Percentiles rank a stretch among this genome's conserved stretches.
Conservation (phyloP, 2,113 vertebrate genomes). For the Ctenodactylus gundi region DNA sequence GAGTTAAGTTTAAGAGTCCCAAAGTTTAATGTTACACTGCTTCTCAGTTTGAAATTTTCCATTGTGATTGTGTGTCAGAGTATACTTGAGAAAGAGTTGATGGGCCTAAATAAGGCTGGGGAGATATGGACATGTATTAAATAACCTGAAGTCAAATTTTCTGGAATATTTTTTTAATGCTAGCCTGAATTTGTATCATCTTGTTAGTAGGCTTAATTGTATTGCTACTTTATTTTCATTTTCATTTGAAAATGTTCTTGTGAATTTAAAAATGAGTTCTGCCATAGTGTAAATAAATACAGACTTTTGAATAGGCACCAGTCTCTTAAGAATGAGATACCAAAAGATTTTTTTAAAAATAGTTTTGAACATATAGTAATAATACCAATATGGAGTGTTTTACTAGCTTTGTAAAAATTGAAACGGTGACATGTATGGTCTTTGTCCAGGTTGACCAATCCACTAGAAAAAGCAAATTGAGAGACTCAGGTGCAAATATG, state of each 20-base stretch:
- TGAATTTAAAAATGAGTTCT: slow-evolving; percentile 54
- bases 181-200: not conserved
- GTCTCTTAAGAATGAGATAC: not conserved
- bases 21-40: not conserved
- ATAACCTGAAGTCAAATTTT: not conserved
- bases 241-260: slow-evolving; percentile 44
- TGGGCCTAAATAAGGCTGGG: too few species aligned
- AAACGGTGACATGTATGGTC: not conserved
- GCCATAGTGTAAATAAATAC: slow-evolving; percentile 17
- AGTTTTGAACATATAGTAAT: slow-evolving; percentile 23
- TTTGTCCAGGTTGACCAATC: slow-evolving; percentile 40
- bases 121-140: not conserved
- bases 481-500: not conserved
- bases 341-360: not conserved
- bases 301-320: slow-evolving; percentile 29
- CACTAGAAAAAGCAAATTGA: slow-evolving; percentile 24
- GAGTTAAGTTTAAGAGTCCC: not conserved
- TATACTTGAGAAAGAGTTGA: not conserved
- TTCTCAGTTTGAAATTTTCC: not conserved
- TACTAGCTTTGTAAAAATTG: slow-evolving; percentile 44
- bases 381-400: slow-evolving; percentile 11
- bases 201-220: slow-evolving; percentile 54
- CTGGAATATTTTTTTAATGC: not conserved
- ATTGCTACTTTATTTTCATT: slow-evolving; percentile 46
- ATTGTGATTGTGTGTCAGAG: not conserved